These are phyloP conservation scores for Elephas maximus DNA, from an alignment of 2,113 vertebrate genomes.

Conservation along the genomic window DNA sequence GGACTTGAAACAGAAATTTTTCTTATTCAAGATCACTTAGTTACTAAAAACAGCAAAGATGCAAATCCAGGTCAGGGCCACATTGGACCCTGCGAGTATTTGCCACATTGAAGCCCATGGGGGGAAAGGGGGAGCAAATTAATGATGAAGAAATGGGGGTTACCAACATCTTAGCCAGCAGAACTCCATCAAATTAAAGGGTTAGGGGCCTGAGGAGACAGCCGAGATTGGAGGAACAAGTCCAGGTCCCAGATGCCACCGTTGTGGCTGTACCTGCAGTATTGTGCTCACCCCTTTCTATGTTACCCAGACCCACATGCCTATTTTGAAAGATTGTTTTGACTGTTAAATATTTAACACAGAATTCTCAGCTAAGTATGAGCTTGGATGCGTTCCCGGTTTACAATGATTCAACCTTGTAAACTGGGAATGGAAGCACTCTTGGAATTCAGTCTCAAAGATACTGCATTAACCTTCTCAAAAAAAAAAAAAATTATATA, in stretches of 20 bases:
- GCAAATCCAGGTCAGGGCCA: neutral
- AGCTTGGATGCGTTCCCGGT: slow-evolving; percentile 55
- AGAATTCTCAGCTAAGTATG: slow-evolving; percentile 61
- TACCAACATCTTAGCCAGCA: neutral
- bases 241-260: neutral
- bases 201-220: neutral
- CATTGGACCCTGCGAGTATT: neutral
- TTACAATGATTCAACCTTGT: slow-evolving; percentile 38
- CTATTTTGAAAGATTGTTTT: slow-evolving; percentile 30
- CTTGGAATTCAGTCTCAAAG: slow-evolving; percentile 62
- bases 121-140: neutral
- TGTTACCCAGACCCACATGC: neutral
- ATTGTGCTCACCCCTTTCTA: neutral
- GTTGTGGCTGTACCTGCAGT: neutral
- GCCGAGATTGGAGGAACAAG: neutral
- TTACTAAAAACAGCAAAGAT: neutral
- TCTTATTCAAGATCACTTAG: slow-evolving; percentile 38
- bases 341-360: slow-evolving; percentile 65
- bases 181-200: neutral
- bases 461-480: slow-evolving; percentile 46
- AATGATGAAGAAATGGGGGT: neutral
- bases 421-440: neutral
- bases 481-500: neutral
- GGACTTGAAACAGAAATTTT: neutral
- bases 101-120: neutral